Evolutionary conservation across 2,113 vertebrate species (phyloP).

Genomic region (Macaca fascicularis): T2T-MFA8v1.1 NC_088378.1:76718001-76718500

Average conservation of each 20-base stretch:
- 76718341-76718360: neutral
- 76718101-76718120: neutral
- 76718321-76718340: neutral
- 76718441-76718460: slow-evolving; percentile 61
- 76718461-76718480: slow-evolving; percentile 73
- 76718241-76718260: neutral
- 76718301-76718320: neutral
- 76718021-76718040: neutral
- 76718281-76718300: neutral
- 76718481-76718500: slow-evolving; percentile 74
- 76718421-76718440: slow-evolving; percentile 68
- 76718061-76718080: neutral
- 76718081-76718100: neutral
- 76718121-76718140: neutral
- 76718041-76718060: neutral
- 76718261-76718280: neutral
- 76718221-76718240: neutral
- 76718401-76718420: slow-evolving; percentile 53
- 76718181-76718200: neutral
- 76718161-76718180: neutral
- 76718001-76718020: neutral
- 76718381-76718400: slow-evolving; percentile 69
- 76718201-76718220: neutral
- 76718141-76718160: neutral
- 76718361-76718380: slow-evolving; percentile 51